Evolutionary conservation across 2,797 vertebrate species (phyloP).

Genomic region (Karalla daura): DNA sequence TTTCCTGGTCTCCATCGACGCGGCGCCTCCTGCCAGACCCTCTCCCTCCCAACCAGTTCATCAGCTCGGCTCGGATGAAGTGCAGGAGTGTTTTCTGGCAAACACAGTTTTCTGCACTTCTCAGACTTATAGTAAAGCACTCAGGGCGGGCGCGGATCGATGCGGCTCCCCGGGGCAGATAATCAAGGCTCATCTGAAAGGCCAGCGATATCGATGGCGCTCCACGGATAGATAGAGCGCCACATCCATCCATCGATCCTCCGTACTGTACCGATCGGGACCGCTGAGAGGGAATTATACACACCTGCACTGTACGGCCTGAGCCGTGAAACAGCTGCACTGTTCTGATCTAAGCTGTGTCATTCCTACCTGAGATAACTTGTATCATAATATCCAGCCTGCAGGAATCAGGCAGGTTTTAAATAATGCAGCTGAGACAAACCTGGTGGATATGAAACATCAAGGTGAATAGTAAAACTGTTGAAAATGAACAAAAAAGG

Average conservation of each 20-base stretch:
- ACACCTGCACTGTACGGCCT: not conserved
- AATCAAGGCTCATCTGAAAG: slow-evolving; percentile 68
- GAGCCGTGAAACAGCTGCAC: no score
- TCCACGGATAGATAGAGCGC: slow-evolving; percentile 10
- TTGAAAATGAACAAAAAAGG: no score
- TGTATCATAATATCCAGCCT: not conserved
- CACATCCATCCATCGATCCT: not conserved
- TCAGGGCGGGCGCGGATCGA: slow-evolving; percentile 54
- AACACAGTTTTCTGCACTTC: slow-evolving; percentile 60
- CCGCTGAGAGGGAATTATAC: not conserved
- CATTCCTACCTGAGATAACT: no score
- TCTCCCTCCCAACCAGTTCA: slow-evolving; percentile 44
- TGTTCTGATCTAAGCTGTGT: no score
- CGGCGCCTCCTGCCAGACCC: slow-evolving; percentile 15
- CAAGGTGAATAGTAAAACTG: not conserved
- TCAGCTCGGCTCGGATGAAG: slow-evolving; percentile 52
- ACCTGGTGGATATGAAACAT: not conserved
- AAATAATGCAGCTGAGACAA: not conserved
- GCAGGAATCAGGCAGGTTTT: not conserved
- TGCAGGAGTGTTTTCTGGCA: slow-evolving; percentile 57
- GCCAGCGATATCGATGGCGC: slow-evolving; percentile 43
- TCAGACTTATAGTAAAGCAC: slow-evolving; percentile 54
- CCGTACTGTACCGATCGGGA: not conserved
- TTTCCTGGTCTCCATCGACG: slow-evolving; percentile 38
- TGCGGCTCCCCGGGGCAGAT: slow-evolving; percentile 55